Base-by-base conservation (phyloP, 2,888 invertebrate species). In the Caenorhabditis imperialis region DNA sequence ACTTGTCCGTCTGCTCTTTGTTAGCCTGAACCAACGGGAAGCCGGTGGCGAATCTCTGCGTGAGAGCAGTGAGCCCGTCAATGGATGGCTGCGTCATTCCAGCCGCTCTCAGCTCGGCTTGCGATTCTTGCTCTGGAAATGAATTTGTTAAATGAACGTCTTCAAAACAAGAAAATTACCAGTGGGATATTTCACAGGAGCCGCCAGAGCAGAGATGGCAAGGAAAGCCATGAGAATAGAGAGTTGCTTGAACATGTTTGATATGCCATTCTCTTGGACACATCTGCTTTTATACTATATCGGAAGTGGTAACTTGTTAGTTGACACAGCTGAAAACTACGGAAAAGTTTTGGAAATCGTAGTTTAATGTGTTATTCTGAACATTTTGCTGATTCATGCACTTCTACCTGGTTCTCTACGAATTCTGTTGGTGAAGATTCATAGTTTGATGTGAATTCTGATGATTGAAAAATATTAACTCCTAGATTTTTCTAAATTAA, bases 41-140 rank as follows among this genome's bases (percentile, higher is more conserved):
- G 14, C 33, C 51, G 2, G 18, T 35, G 1, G 22, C 23, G n/a
- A 47, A 62, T 14, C 33, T 35, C 7, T 54, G 8, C 5, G 16
- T 53, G 23, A 62, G 27, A 7, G 51, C 62, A 20, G 37, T 12
- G 12, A 62, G 27, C 3, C 53, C 48, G 16, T 51, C 51, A 8
- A 62, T 44, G n/a, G 40, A 27, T 1, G n/a, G 12, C 27, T 62
- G 51, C 14, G 62, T 44, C 62, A 62, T 62, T 54, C 62, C 62
- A 27, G 44, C 37, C 0, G 53, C 35, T 14, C 30, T 53, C 12
- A 62, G 45, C n/a, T 53, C 62, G 1, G 45, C 45, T 6, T 40
- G 30, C 2, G 38, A 38, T 10, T 44, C 44, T 22, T 44, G 22
- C 23, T 44, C 44, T 44, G 44, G 10, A 44, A 44, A 44, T 2